Percentiles rank a stretch among this genome's conserved stretches.
Conservation (phyloP, 2,113 vertebrate species). For the Microcebus lehilahytsara region DNA sequence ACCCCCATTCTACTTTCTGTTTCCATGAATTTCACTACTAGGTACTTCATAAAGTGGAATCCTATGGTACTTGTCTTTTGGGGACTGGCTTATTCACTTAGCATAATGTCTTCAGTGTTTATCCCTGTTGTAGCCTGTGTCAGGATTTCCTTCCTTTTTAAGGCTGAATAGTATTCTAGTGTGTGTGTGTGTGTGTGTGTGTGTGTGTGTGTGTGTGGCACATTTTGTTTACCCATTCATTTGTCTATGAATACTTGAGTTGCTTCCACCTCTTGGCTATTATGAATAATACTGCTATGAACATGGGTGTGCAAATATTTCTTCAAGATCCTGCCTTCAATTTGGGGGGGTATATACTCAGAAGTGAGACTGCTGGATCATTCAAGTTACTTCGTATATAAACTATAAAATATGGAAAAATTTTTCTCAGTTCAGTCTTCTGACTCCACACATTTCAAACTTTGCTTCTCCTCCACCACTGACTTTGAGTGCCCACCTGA, state of each 20-base stretch:
- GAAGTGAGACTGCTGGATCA: not conserved
- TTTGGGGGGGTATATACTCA: not conserved
- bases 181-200: not conserved
- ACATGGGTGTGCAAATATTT: not conserved
- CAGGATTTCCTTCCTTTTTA: not conserved
- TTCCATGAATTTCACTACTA: not conserved
- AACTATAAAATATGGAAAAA: not conserved
- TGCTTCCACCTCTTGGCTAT: not conserved
- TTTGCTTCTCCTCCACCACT: not conserved
- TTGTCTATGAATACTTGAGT: not conserved
- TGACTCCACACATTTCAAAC: not conserved
- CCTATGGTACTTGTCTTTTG: not conserved
- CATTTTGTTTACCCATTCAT: not conserved
- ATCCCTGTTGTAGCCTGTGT: not conserved
- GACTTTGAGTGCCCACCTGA: not conserved
- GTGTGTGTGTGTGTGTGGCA: not conserved
- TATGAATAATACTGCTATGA: not conserved
- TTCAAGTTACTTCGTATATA: not conserved
- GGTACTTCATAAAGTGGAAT: not conserved
- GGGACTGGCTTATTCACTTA: not conserved
- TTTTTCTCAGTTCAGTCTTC: not conserved
- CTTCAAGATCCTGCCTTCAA: not conserved
- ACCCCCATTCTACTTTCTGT: not conserved
- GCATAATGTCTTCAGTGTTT: not conserved
- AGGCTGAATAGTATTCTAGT: not conserved